Evolutionary conservation across 2,888 invertebrate genomes (phyloP), one percentile per base, ranked within the genome.

Genomic region (Diaprepes abbreviatus): DNA sequence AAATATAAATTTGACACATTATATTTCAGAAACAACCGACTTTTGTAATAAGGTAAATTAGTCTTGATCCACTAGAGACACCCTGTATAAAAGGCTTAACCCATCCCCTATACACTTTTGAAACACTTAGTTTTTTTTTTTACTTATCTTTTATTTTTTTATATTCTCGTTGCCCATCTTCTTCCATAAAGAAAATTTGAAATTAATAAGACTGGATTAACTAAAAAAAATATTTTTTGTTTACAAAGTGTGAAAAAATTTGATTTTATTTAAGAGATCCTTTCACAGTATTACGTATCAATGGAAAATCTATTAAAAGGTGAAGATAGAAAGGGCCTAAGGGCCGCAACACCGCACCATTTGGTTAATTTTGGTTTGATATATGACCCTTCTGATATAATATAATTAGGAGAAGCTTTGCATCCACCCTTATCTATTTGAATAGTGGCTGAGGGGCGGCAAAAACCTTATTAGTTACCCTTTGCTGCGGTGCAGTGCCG

Each of bases 371-470:
- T 81, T 77, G 78, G 79, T 79, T 80, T 83, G 83, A 83, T 83
- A 83, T 83, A 83, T 82, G 83, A 83, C 82, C 82, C 81, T 77
- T 80, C 82, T 83, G 83, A 83, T 83, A 82, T 83, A 83, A 83
- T 83, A 83, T 83, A 83, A 83, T 83, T 83, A 83, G 83, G 81
- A 81, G 80, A 79, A 83, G 83, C 82, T 83, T 81, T 82, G 82
- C 80, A 81, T 82, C 80, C 79, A 81, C 83, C 83, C 83, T 83
- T 83, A 83, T 83, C 83, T 83, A 83, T 83, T 82, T 83, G 83
- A 83, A 82, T 83, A 83, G 83, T 83, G 80, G 81, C 74, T 80
- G 79, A 82, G 81, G 82, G 83, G 79, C 80, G 79, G 83, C 83
- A 83, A 83, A 83, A 83, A 83, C 81, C 81, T 79, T 82, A 83